These are phyloP conservation scores for Poeciliopsis retropinna DNA, from an alignment of 2,113 vertebrate genomes.

Conservation along the genomic window DNA sequence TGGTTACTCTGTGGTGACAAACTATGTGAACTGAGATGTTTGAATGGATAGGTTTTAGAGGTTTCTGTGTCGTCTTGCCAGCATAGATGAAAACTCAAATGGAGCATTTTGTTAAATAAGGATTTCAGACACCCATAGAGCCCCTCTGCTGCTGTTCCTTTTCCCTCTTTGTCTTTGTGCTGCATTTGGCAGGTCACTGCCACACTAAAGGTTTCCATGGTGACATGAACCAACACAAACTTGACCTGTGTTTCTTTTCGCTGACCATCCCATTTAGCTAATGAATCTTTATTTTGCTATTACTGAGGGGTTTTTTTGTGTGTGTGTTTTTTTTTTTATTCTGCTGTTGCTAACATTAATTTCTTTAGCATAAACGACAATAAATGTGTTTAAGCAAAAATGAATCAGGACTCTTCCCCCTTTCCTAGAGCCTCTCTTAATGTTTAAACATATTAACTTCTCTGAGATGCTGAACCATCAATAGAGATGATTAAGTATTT, in stretches of 20 bases:
- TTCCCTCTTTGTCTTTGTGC: slow-evolving; percentile 44
- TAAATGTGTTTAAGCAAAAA: background rate
- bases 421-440: slow-evolving; percentile 32
- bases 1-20: slow-evolving; percentile 24
- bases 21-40: slow-evolving; percentile 32
- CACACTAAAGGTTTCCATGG: slow-evolving; percentile 63
- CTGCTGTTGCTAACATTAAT: background rate
- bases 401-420: background rate
- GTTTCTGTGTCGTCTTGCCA: slow-evolving; percentile 44
- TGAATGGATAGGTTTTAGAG: slow-evolving; percentile 39
- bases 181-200: slow-evolving; percentile 34
- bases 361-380: background rate
- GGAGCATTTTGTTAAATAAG: slow-evolving; percentile 28
- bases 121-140: slow-evolving; percentile 21
- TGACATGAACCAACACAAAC: slow-evolving; percentile 61
- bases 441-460: slow-evolving; percentile 42
- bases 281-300: slow-evolving; percentile 15
- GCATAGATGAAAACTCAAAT: slow-evolving; percentile 45
- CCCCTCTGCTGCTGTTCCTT: slow-evolving; percentile 35
- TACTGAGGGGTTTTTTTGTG: slow-evolving; percentile 17
- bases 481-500: slow-evolving; percentile 51
- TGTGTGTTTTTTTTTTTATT: background rate
- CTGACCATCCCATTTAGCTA: slow-evolving; percentile 20
- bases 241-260: slow-evolving; percentile 37
- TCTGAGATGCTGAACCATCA: slow-evolving; percentile 24